Percentiles rank a stretch among this genome's conserved stretches.
Conservation (phyloP, 2,888 invertebrate species). For the Tenthredo amoena region DNA sequence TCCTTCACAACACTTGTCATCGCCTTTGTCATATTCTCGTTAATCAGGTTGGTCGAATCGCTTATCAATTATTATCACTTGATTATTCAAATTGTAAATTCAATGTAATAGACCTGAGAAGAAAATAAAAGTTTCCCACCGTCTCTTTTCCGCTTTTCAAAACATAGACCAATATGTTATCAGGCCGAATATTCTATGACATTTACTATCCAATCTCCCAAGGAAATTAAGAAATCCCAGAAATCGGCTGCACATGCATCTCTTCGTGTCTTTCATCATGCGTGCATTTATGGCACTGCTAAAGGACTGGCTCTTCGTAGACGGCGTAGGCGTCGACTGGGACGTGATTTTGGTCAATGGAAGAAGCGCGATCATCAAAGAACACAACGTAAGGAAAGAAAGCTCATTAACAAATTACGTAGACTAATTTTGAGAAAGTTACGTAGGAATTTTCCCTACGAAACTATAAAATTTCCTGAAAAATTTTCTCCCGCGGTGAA, state of each 20-base stretch:
- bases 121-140: background rate
- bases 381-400: conserved; percentile 72
- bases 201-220: conserved; percentile 58
- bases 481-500: background rate
- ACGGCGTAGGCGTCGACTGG: conserved; percentile 78
- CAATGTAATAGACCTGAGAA: background rate
- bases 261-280: conserved; percentile 84
- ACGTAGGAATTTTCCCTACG: background rate
- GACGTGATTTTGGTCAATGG: conserved; percentile 76
- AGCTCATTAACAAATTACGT: background rate
- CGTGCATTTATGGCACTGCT: conserved; percentile 82
- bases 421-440: background rate
- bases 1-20: conserved; percentile 79
- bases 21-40: conserved; percentile 79
- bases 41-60: conserved; percentile 77
- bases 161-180: background rate
- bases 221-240: conserved; percentile 84
- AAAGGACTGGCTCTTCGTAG: conserved; percentile 81
- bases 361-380: conserved; percentile 72
- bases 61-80: background rate
- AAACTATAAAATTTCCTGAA: background rate
- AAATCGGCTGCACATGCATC: conserved; percentile 84
- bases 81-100: background rate
- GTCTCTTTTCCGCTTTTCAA: conserved; percentile 18
- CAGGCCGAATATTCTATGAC: background rate